These are phyloP conservation scores for Myotis daubentonii DNA, from an alignment of 2,797 vertebrate species.

Conservation along the genomic window DNA sequence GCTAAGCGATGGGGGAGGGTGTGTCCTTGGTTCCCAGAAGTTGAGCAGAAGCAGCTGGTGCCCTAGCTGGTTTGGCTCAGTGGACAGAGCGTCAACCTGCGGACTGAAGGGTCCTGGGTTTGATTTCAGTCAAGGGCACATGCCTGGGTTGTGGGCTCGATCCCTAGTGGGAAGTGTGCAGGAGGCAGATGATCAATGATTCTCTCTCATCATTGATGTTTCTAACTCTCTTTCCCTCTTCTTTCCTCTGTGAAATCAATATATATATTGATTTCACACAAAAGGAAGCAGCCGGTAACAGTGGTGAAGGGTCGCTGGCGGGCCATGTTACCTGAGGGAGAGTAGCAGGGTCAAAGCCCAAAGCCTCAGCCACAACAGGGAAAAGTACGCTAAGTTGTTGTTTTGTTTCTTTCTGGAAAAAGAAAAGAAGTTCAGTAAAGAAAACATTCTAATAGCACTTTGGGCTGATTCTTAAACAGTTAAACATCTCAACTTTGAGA, in stretches of 20 bases:
- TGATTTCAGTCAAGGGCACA: too few species aligned
- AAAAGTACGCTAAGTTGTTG: not conserved
- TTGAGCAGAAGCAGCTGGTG: not conserved
- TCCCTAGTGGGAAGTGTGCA: too few species aligned
- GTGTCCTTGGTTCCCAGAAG: not conserved
- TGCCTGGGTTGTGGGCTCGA: too few species aligned
- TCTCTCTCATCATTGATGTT: too few species aligned
- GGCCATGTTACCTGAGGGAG: not conserved
- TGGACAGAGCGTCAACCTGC: too few species aligned
- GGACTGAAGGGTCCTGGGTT: too few species aligned
- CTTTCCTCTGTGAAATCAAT: too few species aligned
- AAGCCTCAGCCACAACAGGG: not conserved
- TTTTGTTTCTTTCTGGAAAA: not conserved
- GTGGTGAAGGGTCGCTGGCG: fast-evolving
- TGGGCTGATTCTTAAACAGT: not conserved
- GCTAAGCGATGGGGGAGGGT: fast-evolving
- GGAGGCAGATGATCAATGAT: too few species aligned
- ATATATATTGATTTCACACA: too few species aligned
- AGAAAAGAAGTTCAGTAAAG: not conserved
- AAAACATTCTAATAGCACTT: not conserved
- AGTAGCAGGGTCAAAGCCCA: not conserved
- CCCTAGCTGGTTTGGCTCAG: too few species aligned
- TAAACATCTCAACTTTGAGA: not conserved
- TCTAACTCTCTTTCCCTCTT: too few species aligned
- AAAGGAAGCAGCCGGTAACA: too few species aligned